These are phyloP conservation scores for Prochilodus magdalenae DNA, from an alignment of 2,113 vertebrate genomes.

Conservation along the genomic window DNA sequence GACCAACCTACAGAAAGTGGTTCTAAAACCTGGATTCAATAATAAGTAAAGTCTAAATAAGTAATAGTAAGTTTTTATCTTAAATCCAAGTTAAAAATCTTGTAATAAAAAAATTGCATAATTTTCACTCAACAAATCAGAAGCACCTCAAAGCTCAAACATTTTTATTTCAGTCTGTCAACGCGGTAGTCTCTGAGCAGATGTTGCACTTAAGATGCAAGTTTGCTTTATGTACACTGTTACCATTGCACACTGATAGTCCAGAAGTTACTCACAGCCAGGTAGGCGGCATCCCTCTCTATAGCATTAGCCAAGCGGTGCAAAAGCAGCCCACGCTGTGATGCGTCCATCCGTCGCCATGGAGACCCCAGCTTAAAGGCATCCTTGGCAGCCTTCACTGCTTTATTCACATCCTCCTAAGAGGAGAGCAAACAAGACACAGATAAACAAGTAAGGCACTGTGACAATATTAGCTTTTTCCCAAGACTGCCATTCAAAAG, in stretches of 20 bases:
- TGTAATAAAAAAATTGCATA: too few species aligned
- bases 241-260: background rate
- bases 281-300: conserved; percentile 88
- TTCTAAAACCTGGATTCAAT: background rate
- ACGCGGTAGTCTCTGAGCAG: too few species aligned
- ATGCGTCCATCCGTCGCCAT: conserved; percentile 94
- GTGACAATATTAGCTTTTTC: background rate
- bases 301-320: conserved; percentile 87
- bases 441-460: background rate
- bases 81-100: too few species aligned
- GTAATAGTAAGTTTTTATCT: too few species aligned
- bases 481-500: background rate
- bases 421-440: background rate
- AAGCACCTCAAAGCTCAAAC: background rate
- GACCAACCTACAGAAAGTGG: background rate
- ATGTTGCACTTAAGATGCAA: background rate
- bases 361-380: conserved; percentile 92
- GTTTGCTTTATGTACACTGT: background rate
- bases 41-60: too few species aligned
- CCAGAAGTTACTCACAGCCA: conserved; percentile 81
- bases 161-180: too few species aligned
- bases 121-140: too few species aligned
- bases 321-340: conserved; percentile 86
- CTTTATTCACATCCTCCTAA: conserved; percentile 91
- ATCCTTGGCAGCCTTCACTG: conserved; percentile 85